Conservation (phyloP, 2,797 vertebrate genomes). For the Chelon auratus region DNA sequence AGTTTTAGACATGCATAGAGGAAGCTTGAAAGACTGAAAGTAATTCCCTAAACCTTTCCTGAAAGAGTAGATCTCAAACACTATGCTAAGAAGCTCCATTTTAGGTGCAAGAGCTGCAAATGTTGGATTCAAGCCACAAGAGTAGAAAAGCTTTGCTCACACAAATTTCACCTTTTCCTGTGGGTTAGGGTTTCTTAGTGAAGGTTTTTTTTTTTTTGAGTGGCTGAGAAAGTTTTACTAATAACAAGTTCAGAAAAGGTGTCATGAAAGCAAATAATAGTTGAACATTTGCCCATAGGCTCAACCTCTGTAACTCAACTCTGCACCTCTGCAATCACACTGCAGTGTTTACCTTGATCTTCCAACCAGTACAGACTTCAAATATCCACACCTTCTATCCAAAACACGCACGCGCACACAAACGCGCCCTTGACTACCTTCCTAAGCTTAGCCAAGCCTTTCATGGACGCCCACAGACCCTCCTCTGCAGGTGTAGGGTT, state of each 20-base stretch:
- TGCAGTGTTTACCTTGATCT: conserved; percentile 52
- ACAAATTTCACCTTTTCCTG: not conserved
- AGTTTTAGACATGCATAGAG: no score
- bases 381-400: conserved; percentile 49
- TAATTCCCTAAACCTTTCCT: no score
- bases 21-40: no score
- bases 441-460: conserved; percentile 52
- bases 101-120: not conserved
- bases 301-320: conserved; percentile 24
- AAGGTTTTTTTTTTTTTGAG: not conserved
- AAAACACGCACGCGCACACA: conserved; percentile 32
- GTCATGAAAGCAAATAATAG: conserved; percentile 4
- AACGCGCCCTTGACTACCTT: conserved; percentile 52
- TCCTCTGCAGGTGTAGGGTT: conserved; percentile 76
- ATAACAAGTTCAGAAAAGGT: not conserved
- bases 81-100: not conserved
- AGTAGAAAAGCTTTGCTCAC: not conserved
- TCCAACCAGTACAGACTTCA: conserved; percentile 44
- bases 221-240: not conserved
- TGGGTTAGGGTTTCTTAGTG: not conserved
- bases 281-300: not conserved
- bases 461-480: conserved; percentile 68
- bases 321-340: conserved; percentile 23
- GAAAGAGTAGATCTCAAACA: not conserved
- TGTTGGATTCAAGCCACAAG: not conserved